phyloP scores from a whole-genome alignment of 2,113 vertebrate genomes.

The Laterallus jamaicensis region DNA sequence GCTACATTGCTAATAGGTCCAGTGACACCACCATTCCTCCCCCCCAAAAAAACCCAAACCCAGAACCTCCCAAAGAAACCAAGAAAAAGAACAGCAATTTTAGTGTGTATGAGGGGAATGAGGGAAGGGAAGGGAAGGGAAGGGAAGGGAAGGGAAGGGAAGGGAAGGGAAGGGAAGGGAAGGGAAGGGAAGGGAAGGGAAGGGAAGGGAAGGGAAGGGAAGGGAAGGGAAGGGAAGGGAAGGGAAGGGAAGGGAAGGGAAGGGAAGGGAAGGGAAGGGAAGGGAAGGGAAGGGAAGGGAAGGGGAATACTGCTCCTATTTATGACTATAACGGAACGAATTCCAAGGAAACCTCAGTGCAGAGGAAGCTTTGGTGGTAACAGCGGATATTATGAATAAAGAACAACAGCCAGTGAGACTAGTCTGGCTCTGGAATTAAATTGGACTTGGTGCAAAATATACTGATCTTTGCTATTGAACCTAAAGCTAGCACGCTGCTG shows the following conservation, averaged over 20 bases:
- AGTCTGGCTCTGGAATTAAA: background rate
- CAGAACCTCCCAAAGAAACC: background rate
- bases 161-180: background rate
- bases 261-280: background rate
- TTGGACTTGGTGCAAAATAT: background rate
- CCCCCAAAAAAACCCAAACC: background rate
- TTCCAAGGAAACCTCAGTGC: background rate
- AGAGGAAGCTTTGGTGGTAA: background rate
- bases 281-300: background rate
- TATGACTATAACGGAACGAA: background rate
- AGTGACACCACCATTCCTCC: background rate
- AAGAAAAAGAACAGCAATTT: background rate
- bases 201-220: background rate
- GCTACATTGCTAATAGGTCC: background rate
- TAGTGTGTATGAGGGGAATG: background rate
- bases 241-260: background rate
- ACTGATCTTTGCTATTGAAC: background rate
- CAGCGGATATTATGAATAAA: background rate
- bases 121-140: background rate
- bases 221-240: background rate
- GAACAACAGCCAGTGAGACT: background rate
- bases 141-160: background rate
- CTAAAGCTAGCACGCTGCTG: background rate
- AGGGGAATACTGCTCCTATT: background rate
- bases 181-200: background rate